Evolutionary conservation across 2,888 invertebrate species (phyloP).

Genomic region (Blastobasis lacticolella): DNA sequence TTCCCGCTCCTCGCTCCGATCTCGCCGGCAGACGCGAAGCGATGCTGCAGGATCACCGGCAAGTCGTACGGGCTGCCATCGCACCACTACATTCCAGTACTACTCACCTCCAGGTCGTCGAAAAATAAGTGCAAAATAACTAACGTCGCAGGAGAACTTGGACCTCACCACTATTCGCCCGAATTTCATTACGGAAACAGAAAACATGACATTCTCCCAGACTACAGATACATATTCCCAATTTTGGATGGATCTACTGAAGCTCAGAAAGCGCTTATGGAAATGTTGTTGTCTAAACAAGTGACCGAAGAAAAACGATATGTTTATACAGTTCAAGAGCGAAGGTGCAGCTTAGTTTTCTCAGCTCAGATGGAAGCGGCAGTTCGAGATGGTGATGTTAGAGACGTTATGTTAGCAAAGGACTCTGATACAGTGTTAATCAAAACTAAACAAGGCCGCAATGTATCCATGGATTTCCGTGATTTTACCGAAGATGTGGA

Average conservation of each 20-base stretch:
- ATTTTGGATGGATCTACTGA: constrained; percentile 80
- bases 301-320: constrained; percentile 76
- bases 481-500: constrained; percentile 74
- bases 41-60: constrained; percentile 85
- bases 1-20: constrained; percentile 86
- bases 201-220: constrained; percentile 79
- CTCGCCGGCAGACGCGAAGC: constrained; percentile 87
- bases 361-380: constrained; percentile 83
- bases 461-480: constrained; percentile 81
- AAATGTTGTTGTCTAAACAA: constrained; percentile 76
- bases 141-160: constrained; percentile 76
- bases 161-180: constrained; percentile 76
- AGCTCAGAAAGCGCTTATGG: constrained; percentile 76
- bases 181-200: constrained; percentile 78
- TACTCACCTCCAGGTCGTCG: constrained; percentile 68
- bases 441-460: constrained; percentile 81
- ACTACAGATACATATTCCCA: constrained; percentile 84
- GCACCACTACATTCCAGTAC: constrained; percentile 86
- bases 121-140: constrained; percentile 77
- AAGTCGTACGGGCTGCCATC: constrained; percentile 83
- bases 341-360: constrained; percentile 83
- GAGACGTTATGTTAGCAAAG: constrained; percentile 84
- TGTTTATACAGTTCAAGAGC: constrained; percentile 84
- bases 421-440: constrained; percentile 83
- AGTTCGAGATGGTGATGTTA: constrained; percentile 83